phyloP scores from a whole-genome alignment of 2,888 invertebrate species.

The Liopterus haemorrhoidalis region DNA sequence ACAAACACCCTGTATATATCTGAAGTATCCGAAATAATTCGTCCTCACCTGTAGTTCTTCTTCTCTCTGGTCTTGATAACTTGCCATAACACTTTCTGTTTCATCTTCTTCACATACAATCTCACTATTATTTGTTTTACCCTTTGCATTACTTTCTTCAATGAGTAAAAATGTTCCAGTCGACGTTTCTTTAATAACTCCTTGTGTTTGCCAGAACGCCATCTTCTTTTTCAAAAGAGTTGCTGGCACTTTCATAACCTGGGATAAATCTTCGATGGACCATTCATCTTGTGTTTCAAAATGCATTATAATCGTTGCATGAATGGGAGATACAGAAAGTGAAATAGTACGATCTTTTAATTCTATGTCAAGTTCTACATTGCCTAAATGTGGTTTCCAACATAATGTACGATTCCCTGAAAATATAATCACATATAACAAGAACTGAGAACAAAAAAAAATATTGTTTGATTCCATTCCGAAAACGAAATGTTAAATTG shows the following conservation, averaged over 20 bases:
- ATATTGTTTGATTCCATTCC: no score
- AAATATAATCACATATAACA: no score
- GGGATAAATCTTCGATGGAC: slow-evolving; percentile 80
- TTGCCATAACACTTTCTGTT: slow-evolving; percentile 89
- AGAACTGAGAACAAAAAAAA: no score
- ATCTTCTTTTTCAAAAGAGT: slow-evolving; percentile 81
- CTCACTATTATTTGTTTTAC: slow-evolving; percentile 53
- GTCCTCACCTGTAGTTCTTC: slow-evolving; percentile 75
- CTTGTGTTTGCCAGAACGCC: slow-evolving; percentile 91
- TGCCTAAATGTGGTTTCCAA: slow-evolving; percentile 92
- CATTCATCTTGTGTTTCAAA: slow-evolving; percentile 80
- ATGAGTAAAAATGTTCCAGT: slow-evolving; percentile 69
- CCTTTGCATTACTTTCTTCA: slow-evolving; percentile 58
- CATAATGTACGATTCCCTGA: slow-evolving; percentile 84
- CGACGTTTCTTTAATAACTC: slow-evolving; percentile 69
- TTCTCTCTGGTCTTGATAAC: slow-evolving; percentile 88
- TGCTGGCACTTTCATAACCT: slow-evolving; percentile 79
- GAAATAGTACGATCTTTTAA: slow-evolving; percentile 68
- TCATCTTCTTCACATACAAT: slow-evolving; percentile 82
- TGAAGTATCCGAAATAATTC: slow-evolving; percentile 2
- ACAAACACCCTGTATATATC: neutral
- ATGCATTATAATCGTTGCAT: slow-evolving; percentile 89
- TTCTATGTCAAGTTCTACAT: slow-evolving; percentile 86
- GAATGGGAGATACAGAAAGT: slow-evolving; percentile 83
- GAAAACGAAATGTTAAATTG: no score